phyloP scores from a whole-genome alignment of 2,113 vertebrate genomes.

The Progne subis region DNA sequence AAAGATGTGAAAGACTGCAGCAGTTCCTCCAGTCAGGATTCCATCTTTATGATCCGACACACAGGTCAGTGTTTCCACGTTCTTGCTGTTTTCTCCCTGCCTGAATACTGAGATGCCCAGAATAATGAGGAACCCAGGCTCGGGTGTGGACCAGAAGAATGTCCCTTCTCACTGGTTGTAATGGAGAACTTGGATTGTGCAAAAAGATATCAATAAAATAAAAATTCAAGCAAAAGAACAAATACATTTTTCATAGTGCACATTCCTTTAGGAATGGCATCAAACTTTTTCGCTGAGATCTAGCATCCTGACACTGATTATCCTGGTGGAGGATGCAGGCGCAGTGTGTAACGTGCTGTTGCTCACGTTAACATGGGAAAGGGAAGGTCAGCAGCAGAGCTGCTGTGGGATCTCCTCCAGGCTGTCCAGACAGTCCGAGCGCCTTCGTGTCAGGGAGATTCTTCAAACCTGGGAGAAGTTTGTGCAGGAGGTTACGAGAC shows the following conservation, averaged over 20 bases:
- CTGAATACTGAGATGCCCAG: not conserved
- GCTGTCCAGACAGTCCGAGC: constrained; percentile 33
- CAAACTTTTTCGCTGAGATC: constrained; percentile 68
- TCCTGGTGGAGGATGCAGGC: not conserved
- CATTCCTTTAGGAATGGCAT: constrained; percentile 6
- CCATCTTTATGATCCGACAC: not conserved
- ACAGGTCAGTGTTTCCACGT: not conserved
- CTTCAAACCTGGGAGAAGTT: not conserved
- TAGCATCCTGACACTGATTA: constrained; percentile 4
- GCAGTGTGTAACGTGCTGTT: not conserved
- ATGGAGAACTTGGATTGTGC: not conserved
- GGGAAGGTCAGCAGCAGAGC: not conserved
- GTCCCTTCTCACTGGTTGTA: not conserved
- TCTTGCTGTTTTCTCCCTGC: not conserved
- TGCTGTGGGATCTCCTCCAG: constrained; percentile 36
- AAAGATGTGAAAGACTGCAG: not conserved
- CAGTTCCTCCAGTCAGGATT: not conserved
- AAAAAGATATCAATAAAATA: not conserved
- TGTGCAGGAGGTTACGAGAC: constrained; percentile 28
- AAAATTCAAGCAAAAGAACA: not conserved
- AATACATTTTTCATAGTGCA: constrained; percentile 23
- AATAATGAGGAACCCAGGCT: not conserved
- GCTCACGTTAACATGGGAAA: constrained; percentile 33
- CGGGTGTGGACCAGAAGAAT: not conserved
- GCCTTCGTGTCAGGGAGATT: not conserved